Conservation (phyloP, 1,140 invertebrate genomes). For the Hyles euphorbiae region DNA sequence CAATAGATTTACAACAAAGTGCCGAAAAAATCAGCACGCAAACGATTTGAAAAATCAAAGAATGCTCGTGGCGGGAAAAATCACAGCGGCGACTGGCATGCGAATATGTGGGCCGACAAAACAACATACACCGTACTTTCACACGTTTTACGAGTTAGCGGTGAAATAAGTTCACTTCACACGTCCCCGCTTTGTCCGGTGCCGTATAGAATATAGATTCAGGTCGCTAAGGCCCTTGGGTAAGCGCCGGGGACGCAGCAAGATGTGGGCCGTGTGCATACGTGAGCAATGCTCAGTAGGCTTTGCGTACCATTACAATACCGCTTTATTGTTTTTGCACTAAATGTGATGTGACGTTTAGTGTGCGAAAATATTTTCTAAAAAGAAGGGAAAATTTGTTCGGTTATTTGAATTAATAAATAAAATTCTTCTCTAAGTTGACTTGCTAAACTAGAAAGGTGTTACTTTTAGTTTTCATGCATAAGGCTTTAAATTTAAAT, state of each 20-base stretch:
- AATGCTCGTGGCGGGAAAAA: slow-evolving; percentile 7
- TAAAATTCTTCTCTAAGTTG: too few species aligned
- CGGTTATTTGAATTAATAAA: too few species aligned
- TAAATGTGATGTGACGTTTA: too few species aligned
- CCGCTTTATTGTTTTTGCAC: too few species aligned
- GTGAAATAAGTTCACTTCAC: slow-evolving; percentile 29
- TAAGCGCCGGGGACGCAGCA: neutral
- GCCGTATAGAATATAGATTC: slow-evolving; percentile 9
- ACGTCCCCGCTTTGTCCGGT: slow-evolving; percentile 27
- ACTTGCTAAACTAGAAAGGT: too few species aligned
- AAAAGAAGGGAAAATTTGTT: too few species aligned
- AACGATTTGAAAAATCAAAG: slow-evolving; percentile 4
- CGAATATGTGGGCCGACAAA: slow-evolving; percentile 2
- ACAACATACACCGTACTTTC: slow-evolving; percentile 18
- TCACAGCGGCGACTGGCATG: slow-evolving; percentile 8
- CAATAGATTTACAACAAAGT: neutral
- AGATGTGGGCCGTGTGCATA: neutral
- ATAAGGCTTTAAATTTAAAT: too few species aligned
- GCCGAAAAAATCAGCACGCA: neutral
- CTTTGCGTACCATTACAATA: too few species aligned
- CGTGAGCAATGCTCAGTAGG: neutral
- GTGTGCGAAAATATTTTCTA: too few species aligned
- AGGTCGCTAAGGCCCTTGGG: slow-evolving; percentile 12
- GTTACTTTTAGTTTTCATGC: too few species aligned
- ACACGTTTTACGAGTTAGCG: slow-evolving; percentile 25